These are phyloP conservation scores for Alligator mississippiensis DNA, from an alignment of 2,113 vertebrate species.

Conservation along the genomic window DNA sequence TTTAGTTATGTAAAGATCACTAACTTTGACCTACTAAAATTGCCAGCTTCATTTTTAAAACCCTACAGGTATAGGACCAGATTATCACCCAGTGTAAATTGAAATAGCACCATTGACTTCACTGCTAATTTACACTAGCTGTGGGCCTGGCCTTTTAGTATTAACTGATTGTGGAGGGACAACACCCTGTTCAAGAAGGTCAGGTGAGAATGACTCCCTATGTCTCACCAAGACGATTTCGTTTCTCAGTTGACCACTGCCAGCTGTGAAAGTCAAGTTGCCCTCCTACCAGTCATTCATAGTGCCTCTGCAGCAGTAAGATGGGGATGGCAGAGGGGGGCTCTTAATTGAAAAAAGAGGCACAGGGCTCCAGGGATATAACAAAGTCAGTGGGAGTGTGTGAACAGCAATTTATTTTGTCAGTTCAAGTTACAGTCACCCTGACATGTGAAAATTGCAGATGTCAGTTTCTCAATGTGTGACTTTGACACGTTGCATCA, in stretches of 20 bases:
- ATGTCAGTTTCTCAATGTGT: slow-evolving; percentile 53
- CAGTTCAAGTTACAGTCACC: slow-evolving; percentile 64
- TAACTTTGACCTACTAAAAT: neutral
- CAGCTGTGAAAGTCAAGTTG: slow-evolving; percentile 64
- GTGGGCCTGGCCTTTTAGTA: neutral
- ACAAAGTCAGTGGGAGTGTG: slow-evolving; percentile 67
- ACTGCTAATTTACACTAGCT: rapidly evolving
- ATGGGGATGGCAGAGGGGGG: slow-evolving; percentile 36
- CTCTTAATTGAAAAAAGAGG: slow-evolving; percentile 74
- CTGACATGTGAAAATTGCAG: slow-evolving; percentile 68
- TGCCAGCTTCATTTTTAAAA: neutral
- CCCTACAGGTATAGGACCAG: neutral
- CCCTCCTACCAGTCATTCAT: slow-evolving; percentile 40
- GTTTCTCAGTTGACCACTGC: slow-evolving; percentile 34
- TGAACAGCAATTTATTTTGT: slow-evolving; percentile 63
- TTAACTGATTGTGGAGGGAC: neutral
- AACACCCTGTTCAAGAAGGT: neutral
- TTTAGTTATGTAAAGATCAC: neutral
- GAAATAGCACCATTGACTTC: neutral
- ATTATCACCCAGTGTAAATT: neutral
- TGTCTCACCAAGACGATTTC: slow-evolving; percentile 12
- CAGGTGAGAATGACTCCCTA: neutral
- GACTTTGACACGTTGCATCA: slow-evolving; percentile 48
- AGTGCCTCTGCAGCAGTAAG: slow-evolving; percentile 42
- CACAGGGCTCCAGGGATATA: slow-evolving; percentile 52